A percentile compares a stretch with the other conserved stretches of the same genome.
Conservation (phyloP, 2,113 vertebrate species). For the Sinocyclocheilus anophthalmus region DNA sequence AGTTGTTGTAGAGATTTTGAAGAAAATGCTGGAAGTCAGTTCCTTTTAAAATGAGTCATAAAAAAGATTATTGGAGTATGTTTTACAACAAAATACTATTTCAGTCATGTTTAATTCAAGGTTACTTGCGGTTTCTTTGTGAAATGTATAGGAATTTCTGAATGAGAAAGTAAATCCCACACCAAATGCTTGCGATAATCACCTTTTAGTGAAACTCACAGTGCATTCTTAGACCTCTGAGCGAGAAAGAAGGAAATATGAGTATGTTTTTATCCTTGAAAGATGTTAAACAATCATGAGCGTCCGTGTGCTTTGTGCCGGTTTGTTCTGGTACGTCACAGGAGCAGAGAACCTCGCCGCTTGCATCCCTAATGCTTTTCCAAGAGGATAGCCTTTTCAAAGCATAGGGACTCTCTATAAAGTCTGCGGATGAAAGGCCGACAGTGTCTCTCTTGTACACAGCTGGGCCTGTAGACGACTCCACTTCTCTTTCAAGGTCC, state of each 20-base stretch:
- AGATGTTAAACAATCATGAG: neutral
- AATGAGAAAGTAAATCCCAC: too few species aligned
- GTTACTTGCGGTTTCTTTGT: neutral
- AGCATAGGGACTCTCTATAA: slow-evolving; percentile 58
- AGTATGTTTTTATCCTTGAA: neutral
- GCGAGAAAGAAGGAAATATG: neutral
- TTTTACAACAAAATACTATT: too few species aligned
- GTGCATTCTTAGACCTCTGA: neutral
- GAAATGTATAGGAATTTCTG: neutral
- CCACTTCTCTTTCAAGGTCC: slow-evolving; percentile 51
- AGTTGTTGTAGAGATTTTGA: too few species aligned
- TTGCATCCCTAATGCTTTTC: slow-evolving; percentile 55
- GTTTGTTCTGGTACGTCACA: neutral
- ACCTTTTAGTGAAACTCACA: neutral
- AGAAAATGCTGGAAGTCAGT: too few species aligned
- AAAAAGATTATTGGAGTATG: too few species aligned
- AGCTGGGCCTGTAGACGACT: slow-evolving; percentile 65
- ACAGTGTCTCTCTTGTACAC: slow-evolving; percentile 58
- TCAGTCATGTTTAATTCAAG: too few species aligned
- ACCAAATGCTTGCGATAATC: neutral
- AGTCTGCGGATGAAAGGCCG: too few species aligned
- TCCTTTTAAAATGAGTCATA: too few species aligned
- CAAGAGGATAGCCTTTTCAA: slow-evolving; percentile 69
- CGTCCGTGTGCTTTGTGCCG: neutral
- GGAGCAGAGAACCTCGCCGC: neutral